A percentile compares a stretch with the other conserved stretches of the same genome.
phyloP scores from a whole-genome alignment of 2,888 invertebrate species.

The Sinelater perroti region DNA sequence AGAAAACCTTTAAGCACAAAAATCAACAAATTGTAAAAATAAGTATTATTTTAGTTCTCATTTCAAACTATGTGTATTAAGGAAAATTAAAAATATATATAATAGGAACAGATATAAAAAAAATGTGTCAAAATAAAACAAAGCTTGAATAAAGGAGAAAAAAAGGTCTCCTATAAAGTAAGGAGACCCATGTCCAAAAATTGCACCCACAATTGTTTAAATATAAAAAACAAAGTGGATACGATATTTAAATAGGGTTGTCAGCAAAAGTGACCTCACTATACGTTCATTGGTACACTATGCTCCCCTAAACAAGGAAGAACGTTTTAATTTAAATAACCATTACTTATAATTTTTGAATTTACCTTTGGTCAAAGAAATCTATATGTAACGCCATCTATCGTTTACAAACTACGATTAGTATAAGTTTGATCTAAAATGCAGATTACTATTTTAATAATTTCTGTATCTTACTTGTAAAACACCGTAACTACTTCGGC shows the following conservation, averaged over 20 bases:
- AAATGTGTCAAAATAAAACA: too few relatives aligned
- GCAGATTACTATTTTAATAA: neutral
- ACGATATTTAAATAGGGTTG: too few relatives aligned
- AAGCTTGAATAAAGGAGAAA: neutral
- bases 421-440: too few relatives aligned
- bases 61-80: too few relatives aligned
- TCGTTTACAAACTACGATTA: neutral
- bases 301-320: conserved; percentile 90
- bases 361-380: too few relatives aligned
- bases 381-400: conserved; percentile 23
- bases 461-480: conserved; percentile 80
- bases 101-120: too few relatives aligned
- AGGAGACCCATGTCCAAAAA: conserved; percentile 75
- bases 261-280: conserved; percentile 88
- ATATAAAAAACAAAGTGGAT: conserved; percentile 41
- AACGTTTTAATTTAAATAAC: conserved; percentile 37
- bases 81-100: too few relatives aligned
- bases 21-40: too few relatives aligned
- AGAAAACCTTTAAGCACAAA: too few relatives aligned
- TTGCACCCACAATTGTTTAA: conserved; percentile 71
- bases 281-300: conserved; percentile 83
- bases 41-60: too few relatives aligned
- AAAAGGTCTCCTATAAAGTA: conserved; percentile 67
- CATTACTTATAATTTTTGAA: too few relatives aligned
- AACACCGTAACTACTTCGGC: conserved; percentile 95